Conservation (phyloP, 1,140 invertebrate species). For the Drosophila lacertosa region DNA sequence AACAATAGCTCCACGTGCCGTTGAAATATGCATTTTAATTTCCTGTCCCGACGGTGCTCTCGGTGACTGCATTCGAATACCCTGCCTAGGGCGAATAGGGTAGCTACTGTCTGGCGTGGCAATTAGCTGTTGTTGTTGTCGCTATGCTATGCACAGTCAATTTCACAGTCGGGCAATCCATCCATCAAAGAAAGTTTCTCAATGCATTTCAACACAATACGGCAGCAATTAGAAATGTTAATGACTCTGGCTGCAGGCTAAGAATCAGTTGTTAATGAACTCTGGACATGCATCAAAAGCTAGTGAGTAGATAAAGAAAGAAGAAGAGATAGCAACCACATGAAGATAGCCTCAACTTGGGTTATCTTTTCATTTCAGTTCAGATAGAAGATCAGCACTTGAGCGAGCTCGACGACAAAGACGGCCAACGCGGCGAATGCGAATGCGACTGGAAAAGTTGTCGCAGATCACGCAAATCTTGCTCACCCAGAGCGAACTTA, state of each 20-base stretch:
- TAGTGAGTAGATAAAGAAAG: background rate
- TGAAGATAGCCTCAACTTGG: background rate
- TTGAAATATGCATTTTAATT: conserved; percentile 20
- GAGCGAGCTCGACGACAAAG: background rate
- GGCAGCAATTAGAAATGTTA: conserved; percentile 14
- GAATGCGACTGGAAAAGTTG: conserved; percentile 8
- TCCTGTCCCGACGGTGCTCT: background rate
- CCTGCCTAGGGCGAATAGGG: conserved; percentile 1
- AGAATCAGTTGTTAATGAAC: conserved; percentile 10
- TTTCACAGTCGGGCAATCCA: background rate
- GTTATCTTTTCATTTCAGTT: conserved; percentile 7
- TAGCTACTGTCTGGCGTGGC: background rate
- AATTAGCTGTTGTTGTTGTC: background rate
- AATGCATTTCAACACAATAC: conserved; percentile 9
- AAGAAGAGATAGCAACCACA: background rate
- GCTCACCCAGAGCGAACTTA: conserved; percentile 41
- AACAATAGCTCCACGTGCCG: conserved; percentile 3
- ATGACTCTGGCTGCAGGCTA: conserved; percentile 11
- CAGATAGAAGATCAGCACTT: conserved; percentile 5
- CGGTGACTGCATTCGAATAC: conserved; percentile 3
- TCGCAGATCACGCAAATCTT: conserved; percentile 27
- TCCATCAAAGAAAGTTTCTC: conserved; percentile 11
- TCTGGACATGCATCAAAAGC: background rate
- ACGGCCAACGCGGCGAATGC: conserved; percentile 29
- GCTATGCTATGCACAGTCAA: background rate